Base-by-base conservation (phyloP, 2,113 vertebrate species). In the Podarcis muralis region DNA sequence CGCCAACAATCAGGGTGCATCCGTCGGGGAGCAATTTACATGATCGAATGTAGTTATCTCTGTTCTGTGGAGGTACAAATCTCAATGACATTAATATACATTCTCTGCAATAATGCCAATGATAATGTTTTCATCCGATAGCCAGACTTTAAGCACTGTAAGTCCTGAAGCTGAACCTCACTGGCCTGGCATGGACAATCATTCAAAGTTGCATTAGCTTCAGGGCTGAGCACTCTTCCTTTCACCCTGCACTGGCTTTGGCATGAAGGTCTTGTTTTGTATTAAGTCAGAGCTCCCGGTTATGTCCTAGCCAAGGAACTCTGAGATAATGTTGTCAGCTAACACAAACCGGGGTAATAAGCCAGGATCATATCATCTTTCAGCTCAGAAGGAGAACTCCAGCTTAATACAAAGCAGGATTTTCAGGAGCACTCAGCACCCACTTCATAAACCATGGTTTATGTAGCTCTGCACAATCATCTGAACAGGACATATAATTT, bases 21-120 rank as follows among this genome's bases (percentile, higher is more conserved):
- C 97, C 97, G 93, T 98, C 97, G 30, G 97, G 97, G 13, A 98
- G 96, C 92, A 98, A 92, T 95, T 98, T 97, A 95, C 97, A 98
- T 87, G 97, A 98, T 91, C 97, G 97, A 96, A 99, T 99, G 96
- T 99, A 99, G 97, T 99, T 99, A 96, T 99, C 99, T 95, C 99
- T 97, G 95, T 99, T 99, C 99, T 99, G 97, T 94, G 90, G 87
- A 96, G 81, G 95, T 57, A 95, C 75, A 95, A 94, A 85, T 88
- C 85, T 90, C 90, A 87, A 91, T 94, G 92, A 85, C 2, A 30
- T 81, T 94, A 91, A 92, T 71, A 90, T 4, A 75, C 48, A n/a
- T 20, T 66, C 91, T 82, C 72, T 35, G 57, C 77, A 92, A 5
- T 86, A 92, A 88, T 71, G 57, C 37, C 83, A 75, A 62, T 86